phyloP scores from a whole-genome alignment of 92 coral and sea anemone genomes.

The Porites rus region DNA sequence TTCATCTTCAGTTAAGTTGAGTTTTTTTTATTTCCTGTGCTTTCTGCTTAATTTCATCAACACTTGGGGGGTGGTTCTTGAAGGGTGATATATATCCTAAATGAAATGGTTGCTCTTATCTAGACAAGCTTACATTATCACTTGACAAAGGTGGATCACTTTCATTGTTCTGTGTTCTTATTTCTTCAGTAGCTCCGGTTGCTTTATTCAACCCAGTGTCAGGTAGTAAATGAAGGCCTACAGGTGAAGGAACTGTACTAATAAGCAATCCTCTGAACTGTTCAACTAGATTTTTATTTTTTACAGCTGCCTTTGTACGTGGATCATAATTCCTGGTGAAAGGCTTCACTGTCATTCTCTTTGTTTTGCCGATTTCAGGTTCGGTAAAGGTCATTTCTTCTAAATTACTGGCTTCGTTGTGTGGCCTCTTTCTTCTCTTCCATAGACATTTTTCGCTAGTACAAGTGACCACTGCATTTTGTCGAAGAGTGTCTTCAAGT shows the following conservation, averaged over 20 bases:
- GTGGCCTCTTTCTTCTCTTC: conserved; percentile 23
- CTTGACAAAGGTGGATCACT: conserved; percentile 4
- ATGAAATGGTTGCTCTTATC: conserved; percentile 11
- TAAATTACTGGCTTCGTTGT: conserved; percentile 22
- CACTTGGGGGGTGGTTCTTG: conserved; percentile 27
- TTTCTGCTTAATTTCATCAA: conserved; percentile 33
- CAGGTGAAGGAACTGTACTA: conserved; percentile 26
- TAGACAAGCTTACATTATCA: background rate
- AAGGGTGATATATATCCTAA: conserved; percentile 22
- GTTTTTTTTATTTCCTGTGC: conserved; percentile 6
- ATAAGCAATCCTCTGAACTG: conserved; percentile 21
- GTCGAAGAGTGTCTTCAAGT: conserved; percentile 43
- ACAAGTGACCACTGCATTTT: conserved; percentile 32
- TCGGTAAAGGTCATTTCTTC: conserved; percentile 34
- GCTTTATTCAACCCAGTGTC: conserved; percentile 34
- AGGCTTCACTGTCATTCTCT: conserved; percentile 26
- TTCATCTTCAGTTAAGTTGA: conserved; percentile 24
- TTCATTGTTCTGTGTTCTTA: conserved; percentile 2
- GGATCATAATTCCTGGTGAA: conserved; percentile 44
- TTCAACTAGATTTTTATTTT: conserved; percentile 15
- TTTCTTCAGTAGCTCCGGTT: conserved; percentile 16
- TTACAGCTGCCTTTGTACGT: conserved; percentile 19
- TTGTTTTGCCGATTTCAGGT: conserved; percentile 31
- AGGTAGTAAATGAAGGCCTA: conserved; percentile 41
- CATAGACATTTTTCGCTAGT: conserved; percentile 23